A percentile compares a stretch with the other conserved stretches of the same genome.
Conservation (phyloP, 2,888 invertebrate genomes). For the Hirtodrosophila histrioides region DNA sequence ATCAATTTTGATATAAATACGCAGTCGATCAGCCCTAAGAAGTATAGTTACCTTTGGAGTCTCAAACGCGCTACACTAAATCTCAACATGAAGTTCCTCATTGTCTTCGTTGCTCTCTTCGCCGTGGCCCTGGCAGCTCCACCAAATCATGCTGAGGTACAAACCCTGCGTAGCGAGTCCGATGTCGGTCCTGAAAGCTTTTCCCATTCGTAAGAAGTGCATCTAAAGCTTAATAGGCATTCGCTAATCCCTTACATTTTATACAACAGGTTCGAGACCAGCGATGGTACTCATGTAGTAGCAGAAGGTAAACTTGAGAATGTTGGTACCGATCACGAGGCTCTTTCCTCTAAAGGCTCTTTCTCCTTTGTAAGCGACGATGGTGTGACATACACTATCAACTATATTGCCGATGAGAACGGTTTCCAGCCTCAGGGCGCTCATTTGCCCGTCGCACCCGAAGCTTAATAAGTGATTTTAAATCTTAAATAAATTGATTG, state of each 20-base stretch:
- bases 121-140: slow-evolving; percentile 75
- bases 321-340: slow-evolving; percentile 81
- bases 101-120: slow-evolving; percentile 75
- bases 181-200: slow-evolving; percentile 85
- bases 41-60: slow-evolving; percentile 52
- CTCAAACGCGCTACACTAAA: slow-evolving; percentile 45
- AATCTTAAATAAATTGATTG: slow-evolving; percentile 32
- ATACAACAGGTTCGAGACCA: slow-evolving; percentile 49
- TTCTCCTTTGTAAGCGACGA: slow-evolving; percentile 85
- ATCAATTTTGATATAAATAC: slow-evolving; percentile 41
- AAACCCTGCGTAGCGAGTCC: slow-evolving; percentile 8
- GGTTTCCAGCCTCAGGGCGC: slow-evolving; percentile 85
- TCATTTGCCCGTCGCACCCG: slow-evolving; percentile 84
- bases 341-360: slow-evolving; percentile 63
- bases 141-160: neutral
- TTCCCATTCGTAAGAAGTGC: slow-evolving; percentile 79
- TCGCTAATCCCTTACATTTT: neutral
- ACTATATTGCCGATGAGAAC: slow-evolving; percentile 82
- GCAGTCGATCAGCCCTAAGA: slow-evolving; percentile 12
- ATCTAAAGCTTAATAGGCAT: neutral
- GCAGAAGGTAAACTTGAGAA: slow-evolving; percentile 50
- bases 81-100: slow-evolving; percentile 72
- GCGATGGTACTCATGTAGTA: slow-evolving; percentile 57
- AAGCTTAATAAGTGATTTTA: slow-evolving; percentile 25
- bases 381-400: slow-evolving; percentile 86